Percentiles rank a stretch among this genome's conserved stretches.
These are phyloP conservation scores for Emydocephalus ijimae DNA, from an alignment of 2,113 vertebrate genomes.

Conservation along the genomic window DNA sequence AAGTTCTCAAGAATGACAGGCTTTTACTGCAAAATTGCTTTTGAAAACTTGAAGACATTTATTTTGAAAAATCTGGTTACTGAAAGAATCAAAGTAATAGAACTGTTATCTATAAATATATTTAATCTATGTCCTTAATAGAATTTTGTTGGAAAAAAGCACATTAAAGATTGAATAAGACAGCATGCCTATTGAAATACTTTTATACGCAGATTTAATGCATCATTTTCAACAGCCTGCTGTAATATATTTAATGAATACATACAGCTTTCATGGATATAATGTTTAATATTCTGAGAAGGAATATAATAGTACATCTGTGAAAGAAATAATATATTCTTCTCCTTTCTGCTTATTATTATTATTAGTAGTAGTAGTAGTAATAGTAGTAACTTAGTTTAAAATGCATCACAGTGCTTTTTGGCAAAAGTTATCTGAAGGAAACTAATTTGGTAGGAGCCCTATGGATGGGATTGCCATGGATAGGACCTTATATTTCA, in stretches of 20 bases:
- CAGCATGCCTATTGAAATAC: slow-evolving; percentile 25
- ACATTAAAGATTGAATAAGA: slow-evolving; percentile 36
- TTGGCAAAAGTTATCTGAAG: background rate
- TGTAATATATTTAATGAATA: slow-evolving; percentile 20
- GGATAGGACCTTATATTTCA: background rate
- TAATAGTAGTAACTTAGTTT: background rate
- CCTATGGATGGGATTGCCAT: background rate
- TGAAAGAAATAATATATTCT: background rate
- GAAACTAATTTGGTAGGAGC: background rate
- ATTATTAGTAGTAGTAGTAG: background rate
- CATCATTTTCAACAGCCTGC: background rate
- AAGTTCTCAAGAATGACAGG: slow-evolving; percentile 58
- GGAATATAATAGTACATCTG: background rate
- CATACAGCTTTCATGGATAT: background rate
- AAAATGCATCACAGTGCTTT: background rate
- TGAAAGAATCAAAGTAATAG: slow-evolving; percentile 58
- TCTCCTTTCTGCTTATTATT: background rate
- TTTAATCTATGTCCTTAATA: slow-evolving; percentile 36
- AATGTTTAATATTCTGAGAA: slow-evolving; percentile 11
- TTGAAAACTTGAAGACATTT: slow-evolving; percentile 60
- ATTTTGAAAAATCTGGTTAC: slow-evolving; percentile 36
- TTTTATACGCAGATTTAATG: slow-evolving; percentile 12
- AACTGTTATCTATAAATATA: slow-evolving; percentile 45
- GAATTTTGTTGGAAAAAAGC: slow-evolving; percentile 48
- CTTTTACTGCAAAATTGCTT: slow-evolving; percentile 58